These are phyloP conservation scores for Alsophila aescularia DNA, from an alignment of 2,888 invertebrate species.

Conservation along the genomic window DNA sequence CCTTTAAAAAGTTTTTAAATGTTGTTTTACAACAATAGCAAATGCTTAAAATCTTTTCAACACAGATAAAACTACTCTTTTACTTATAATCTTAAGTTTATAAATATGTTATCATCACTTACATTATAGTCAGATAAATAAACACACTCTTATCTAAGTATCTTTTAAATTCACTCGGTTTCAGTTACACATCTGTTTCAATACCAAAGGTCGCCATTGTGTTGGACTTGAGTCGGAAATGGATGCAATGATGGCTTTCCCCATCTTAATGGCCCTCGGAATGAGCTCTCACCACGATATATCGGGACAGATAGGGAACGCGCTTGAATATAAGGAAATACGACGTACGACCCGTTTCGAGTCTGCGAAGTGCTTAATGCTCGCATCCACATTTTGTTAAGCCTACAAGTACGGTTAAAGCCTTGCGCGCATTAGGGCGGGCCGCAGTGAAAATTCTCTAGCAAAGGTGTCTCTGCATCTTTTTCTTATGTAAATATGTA, in stretches of 20 bases:
- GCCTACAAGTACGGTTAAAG: background rate
- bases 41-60: too few relatives aligned
- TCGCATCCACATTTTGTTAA: constrained; percentile 1
- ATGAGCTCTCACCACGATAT: constrained; percentile 55
- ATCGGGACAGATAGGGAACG: constrained; percentile 41
- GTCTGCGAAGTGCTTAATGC: background rate
- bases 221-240: constrained; percentile 52
- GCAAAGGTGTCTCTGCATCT: too few relatives aligned
- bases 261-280: constrained; percentile 57
- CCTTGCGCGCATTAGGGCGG: background rate
- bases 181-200: constrained; percentile 33
- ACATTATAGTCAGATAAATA: background rate
- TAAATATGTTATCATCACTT: background rate
- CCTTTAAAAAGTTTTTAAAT: too few relatives aligned
- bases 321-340: constrained; percentile 33
- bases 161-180: constrained; percentile 19
- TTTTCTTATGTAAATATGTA: too few relatives aligned
- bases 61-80: too few relatives aligned
- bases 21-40: too few relatives aligned
- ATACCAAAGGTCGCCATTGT: constrained; percentile 50
- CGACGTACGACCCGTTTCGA: constrained; percentile 21
- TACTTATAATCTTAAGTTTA: background rate
- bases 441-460: too few relatives aligned
- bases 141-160: constrained; percentile 25
- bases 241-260: constrained; percentile 57